These are phyloP conservation scores for Numenius phaeopus DNA, from an alignment of 2,797 vertebrate species.

Conservation along the genomic window DNA sequence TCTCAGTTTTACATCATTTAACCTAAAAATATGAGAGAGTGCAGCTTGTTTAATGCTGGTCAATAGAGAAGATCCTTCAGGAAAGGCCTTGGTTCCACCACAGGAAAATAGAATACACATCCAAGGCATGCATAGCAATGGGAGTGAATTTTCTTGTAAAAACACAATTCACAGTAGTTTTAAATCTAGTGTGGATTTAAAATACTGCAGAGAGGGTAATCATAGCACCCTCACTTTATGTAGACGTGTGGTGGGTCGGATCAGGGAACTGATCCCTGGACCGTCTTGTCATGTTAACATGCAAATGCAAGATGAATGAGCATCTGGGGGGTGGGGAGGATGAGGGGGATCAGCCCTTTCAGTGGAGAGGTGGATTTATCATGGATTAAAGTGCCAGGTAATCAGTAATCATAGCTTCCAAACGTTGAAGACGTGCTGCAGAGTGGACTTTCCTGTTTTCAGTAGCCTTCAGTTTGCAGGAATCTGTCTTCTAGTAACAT, in stretches of 20 bases:
- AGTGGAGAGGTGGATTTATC: conserved; percentile 18
- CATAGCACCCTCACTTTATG: background rate
- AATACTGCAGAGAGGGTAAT: background rate
- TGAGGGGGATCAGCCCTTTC: conserved; percentile 29
- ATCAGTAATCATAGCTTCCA: background rate
- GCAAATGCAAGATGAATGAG: conserved; percentile 16
- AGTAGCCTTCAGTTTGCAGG: background rate
- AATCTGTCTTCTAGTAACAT: background rate
- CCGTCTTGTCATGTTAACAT: background rate
- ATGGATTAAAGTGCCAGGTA: conserved; percentile 34
- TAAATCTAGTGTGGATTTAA: background rate
- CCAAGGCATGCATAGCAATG: background rate
- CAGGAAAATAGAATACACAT: background rate
- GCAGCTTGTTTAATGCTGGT: background rate
- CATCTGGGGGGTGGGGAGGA: background rate
- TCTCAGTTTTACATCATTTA: background rate
- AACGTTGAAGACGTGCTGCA: background rate
- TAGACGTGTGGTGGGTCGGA: background rate
- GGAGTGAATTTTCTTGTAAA: background rate
- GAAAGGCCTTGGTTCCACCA: background rate
- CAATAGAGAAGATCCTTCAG: background rate
- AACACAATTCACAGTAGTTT: background rate
- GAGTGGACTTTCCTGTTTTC: background rate
- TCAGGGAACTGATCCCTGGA: background rate
- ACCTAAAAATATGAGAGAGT: background rate